These are phyloP conservation scores for Proteles cristata DNA, from an alignment of 2,113 vertebrate species.

Conservation along the genomic window DNA sequence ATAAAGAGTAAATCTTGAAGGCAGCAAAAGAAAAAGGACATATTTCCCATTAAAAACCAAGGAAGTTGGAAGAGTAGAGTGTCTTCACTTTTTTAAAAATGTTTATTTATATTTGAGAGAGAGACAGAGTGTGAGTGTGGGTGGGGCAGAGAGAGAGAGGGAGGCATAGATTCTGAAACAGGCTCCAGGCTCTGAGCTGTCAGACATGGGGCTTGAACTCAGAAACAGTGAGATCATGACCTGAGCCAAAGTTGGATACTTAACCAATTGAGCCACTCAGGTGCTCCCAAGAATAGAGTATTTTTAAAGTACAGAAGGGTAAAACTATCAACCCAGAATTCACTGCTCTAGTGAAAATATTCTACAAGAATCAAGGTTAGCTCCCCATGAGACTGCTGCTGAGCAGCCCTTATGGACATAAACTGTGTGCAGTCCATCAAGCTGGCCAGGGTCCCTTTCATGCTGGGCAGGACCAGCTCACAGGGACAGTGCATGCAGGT, in stretches of 20 bases:
- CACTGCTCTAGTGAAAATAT: not conserved
- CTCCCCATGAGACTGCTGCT: conserved; percentile 65
- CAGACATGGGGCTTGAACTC: no score
- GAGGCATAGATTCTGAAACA: no score
- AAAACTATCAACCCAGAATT: not conserved
- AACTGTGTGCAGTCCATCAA: conserved; percentile 97
- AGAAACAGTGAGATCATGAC: no score
- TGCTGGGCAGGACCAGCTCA: conserved; percentile 97
- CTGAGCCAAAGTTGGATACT: no score
- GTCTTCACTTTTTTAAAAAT: not conserved
- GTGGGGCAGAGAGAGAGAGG: no score
- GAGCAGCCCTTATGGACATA: conserved; percentile 92
- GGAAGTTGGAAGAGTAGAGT: not conserved
- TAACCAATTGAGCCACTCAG: no score
- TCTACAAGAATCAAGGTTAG: not conserved
- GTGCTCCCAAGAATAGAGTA: not conserved
- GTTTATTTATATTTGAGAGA: no score
- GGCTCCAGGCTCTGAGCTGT: no score
- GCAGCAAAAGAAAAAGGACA: not conserved
- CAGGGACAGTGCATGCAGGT: conserved; percentile 99
- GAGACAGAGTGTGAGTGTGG: no score
- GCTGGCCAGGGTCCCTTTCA: conserved; percentile 93
- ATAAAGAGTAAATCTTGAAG: not conserved
- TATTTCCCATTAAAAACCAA: not conserved
- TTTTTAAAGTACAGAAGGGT: not conserved